Conservation (phyloP, 1,140 invertebrate genomes). For the Eulimnadia texana region DNA sequence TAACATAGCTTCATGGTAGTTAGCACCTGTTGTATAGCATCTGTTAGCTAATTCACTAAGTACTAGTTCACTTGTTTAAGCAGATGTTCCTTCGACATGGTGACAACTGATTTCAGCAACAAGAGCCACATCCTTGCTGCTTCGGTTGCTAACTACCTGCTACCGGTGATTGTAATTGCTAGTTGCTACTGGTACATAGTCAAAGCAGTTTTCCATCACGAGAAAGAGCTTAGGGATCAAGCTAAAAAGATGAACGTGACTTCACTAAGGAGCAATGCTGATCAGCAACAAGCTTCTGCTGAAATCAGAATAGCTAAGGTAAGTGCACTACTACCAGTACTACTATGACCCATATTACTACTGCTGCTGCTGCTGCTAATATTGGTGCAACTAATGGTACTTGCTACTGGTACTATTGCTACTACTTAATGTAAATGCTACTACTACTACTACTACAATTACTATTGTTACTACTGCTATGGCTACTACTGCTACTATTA, state of each 20-base stretch:
- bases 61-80: too few relatives aligned
- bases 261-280: constrained; percentile 43
- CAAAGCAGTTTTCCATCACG: constrained; percentile 55
- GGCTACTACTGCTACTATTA: too few relatives aligned
- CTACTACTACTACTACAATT: too few relatives aligned
- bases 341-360: neutral
- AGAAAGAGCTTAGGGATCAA: constrained; percentile 63
- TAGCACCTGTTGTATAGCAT: too few relatives aligned
- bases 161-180: constrained; percentile 53
- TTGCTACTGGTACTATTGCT: too few relatives aligned
- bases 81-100: constrained; percentile 9
- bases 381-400: too few relatives aligned
- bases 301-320: constrained; percentile 14
- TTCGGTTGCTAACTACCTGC: constrained; percentile 48
- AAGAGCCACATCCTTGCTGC: constrained; percentile 44
- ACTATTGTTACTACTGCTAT: too few relatives aligned
- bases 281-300: constrained; percentile 41
- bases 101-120: constrained; percentile 2
- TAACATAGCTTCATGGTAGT: too few relatives aligned
- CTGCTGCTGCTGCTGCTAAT: too few relatives aligned
- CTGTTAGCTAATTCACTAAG: too few relatives aligned
- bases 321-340: constrained; percentile 12
- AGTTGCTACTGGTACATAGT: constrained; percentile 66
- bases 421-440: too few relatives aligned
- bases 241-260: constrained; percentile 74